Evolutionary conservation across 2,797 vertebrate species (phyloP), one percentile per base, ranked within the genome.

Genomic region (Enteromius anoplus): DNA sequence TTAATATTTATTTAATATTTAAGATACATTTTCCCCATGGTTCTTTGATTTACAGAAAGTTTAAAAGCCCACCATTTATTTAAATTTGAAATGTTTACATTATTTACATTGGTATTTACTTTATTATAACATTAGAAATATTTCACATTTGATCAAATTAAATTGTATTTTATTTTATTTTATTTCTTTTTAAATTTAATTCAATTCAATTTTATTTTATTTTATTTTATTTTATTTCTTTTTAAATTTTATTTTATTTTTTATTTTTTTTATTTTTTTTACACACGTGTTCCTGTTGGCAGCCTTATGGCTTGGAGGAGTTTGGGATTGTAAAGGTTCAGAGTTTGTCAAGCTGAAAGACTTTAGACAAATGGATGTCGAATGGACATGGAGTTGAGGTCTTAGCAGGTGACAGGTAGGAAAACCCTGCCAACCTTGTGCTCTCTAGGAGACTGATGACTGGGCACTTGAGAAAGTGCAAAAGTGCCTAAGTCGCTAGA

Each of bases 381-480:
- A 80, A 23, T 60, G 51, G 23, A 75, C n/a, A 34, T 66, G 11
- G 51, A 68, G 40, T 32, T 5, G 55, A 85, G 69, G 17, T 40
- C 78, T 83, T 66, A 68, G 15, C 26, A 68, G 37, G 60, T 85
- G 80, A 85, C 76, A 45, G 65, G 81, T 40, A 51, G 42, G 53
- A 83, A 79, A 83, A 58, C 80, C 34, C 51, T 80, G 81, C 42
- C 81, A 83, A 69, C 49, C 65, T 47, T 75, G 40, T 40, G 70
- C 70, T 64, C 70, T 83, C 51, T 51, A 17, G 26, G 65, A 85
- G 80, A 87, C 26, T 87, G 83, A 92, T 85, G 83, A 88, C 88
- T 88, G 64, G 87, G 77, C 87, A 85, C 84, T 87, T 75, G 79
- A 85, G 53, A 84, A 85, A 89, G 77, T 75, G 37, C 77, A 82